Conservation (phyloP, 2,113 vertebrate genomes). For the Pachypanchax playfairii region DNA sequence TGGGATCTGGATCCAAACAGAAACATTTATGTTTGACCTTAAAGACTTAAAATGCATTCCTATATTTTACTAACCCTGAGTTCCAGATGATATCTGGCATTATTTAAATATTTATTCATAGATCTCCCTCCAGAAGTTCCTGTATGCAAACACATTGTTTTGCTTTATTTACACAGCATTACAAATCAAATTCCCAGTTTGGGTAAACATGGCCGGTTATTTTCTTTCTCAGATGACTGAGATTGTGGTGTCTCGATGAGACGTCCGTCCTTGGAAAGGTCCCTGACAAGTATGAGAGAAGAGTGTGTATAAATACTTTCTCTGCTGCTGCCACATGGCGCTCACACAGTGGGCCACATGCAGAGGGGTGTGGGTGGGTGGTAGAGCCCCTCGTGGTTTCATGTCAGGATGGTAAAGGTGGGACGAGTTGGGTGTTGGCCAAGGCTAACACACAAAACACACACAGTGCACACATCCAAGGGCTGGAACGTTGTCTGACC, state of each 20-base stretch:
- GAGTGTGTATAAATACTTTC: slow-evolving; percentile 2
- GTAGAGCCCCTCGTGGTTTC: slow-evolving; percentile 39
- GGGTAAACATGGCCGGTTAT: slow-evolving; percentile 4
- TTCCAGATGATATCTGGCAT: neutral
- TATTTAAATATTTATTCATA: neutral
- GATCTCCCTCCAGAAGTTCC: neutral
- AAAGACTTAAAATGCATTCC: no score
- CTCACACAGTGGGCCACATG: slow-evolving; percentile 25
- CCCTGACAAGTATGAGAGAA: slow-evolving; percentile 17
- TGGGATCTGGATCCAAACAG: no score
- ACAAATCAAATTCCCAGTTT: neutral
- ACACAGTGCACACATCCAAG: slow-evolving; percentile 21
- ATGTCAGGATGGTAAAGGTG: slow-evolving; percentile 55
- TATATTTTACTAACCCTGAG: no score
- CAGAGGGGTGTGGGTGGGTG: slow-evolving; percentile 2
- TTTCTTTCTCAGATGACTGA: slow-evolving; percentile 56
- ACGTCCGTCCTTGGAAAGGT: slow-evolving; percentile 45
- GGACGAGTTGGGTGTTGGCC: slow-evolving; percentile 67
- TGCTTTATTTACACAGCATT: neutral
- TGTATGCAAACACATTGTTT: neutral
- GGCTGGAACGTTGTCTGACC: slow-evolving; percentile 59
- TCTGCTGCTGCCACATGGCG: slow-evolving; percentile 17
- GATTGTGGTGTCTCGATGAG: slow-evolving; percentile 23
- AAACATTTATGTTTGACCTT: no score
- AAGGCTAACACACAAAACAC: slow-evolving; percentile 50